Evolutionary conservation across 2,797 vertebrate genomes (phyloP).

Genomic region (Cygnus olor): DNA sequence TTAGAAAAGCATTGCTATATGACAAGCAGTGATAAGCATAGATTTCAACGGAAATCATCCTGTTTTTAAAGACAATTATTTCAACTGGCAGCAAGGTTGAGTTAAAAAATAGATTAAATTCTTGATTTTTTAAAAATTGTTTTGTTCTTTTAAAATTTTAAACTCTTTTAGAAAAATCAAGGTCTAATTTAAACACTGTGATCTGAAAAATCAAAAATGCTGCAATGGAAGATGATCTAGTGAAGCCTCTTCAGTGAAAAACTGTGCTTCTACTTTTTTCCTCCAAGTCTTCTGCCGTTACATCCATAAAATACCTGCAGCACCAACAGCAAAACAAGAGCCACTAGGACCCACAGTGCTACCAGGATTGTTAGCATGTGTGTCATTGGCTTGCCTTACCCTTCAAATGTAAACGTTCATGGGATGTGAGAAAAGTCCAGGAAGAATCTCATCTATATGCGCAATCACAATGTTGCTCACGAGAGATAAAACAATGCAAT

Average conservation of each 20-base stretch:
- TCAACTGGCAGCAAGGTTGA: constrained; percentile 35
- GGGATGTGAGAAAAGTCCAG: background rate
- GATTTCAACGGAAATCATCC: background rate
- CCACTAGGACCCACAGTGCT: background rate
- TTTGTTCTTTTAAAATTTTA: constrained; percentile 42
- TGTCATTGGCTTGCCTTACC: background rate
- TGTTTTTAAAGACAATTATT: constrained; percentile 42
- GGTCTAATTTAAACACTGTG: constrained; percentile 34
- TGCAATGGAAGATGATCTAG: background rate
- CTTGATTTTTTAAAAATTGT: background rate
- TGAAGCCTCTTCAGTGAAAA: background rate
- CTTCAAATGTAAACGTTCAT: background rate
- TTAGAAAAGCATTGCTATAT: background rate
- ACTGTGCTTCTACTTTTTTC: background rate
- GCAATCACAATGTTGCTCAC: background rate
- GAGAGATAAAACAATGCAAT: background rate
- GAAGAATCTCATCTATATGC: background rate
- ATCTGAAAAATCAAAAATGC: constrained; percentile 59
- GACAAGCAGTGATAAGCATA: background rate
- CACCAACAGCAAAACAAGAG: background rate
- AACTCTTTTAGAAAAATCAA: constrained; percentile 46
- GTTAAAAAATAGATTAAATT: constrained; percentile 11
- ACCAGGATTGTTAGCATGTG: background rate
- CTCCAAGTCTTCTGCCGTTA: background rate
- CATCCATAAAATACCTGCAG: background rate